Percentiles rank a stretch among this genome's conserved stretches.
phyloP scores from a whole-genome alignment of 2,888 invertebrate species.

The Hipparchia sbordonii region DNA sequence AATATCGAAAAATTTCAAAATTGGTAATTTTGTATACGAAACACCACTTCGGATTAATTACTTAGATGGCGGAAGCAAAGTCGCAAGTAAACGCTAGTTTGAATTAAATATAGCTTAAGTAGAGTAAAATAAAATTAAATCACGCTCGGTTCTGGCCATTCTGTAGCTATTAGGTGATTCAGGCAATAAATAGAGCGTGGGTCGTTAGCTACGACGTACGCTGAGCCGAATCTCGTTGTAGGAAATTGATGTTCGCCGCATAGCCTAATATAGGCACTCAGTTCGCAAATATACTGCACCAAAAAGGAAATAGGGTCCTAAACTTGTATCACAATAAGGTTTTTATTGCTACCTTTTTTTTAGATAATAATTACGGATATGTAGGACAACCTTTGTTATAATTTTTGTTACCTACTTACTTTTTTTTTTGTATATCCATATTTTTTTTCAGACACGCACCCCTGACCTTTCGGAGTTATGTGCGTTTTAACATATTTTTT shows the following conservation, averaged over 20 bases:
- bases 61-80: neutral
- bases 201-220: conserved; percentile 25
- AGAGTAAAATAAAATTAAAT: conserved; percentile 17
- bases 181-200: conserved; percentile 22
- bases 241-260: conserved; percentile 21
- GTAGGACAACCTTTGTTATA: no score
- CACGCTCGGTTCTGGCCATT: conserved; percentile 3
- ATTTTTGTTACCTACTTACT: no score
- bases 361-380: no score
- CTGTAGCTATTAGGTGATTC: no score
- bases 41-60: no score
- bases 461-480: no score
- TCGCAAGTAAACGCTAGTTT: no score
- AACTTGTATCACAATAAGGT: neutral
- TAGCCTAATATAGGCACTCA: conserved; percentile 17
- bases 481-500: no score
- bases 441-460: no score
- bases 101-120: neutral
- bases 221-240: conserved; percentile 22
- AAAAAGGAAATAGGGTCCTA: neutral
- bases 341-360: neutral
- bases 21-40: no score
- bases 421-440: no score
- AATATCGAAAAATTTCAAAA: no score
- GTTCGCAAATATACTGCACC: conserved; percentile 12